Conservation (phyloP, 2,888 invertebrate species). For the Galerucella calmariensis region DNA sequence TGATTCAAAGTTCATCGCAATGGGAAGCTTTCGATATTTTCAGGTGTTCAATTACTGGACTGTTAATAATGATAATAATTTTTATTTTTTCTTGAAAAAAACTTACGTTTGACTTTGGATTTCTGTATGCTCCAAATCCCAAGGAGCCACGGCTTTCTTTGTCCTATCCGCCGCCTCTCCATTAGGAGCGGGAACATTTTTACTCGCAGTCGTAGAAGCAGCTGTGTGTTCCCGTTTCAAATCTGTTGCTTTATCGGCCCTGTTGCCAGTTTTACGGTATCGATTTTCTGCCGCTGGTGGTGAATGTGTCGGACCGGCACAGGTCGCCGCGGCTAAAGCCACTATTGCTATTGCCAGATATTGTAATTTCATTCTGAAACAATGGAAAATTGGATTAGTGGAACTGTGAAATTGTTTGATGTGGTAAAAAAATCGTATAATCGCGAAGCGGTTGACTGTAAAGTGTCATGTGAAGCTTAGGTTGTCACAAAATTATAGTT, state of each 20-base stretch:
- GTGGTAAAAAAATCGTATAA: neutral
- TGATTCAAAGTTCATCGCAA: too few relatives aligned
- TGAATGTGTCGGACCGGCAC: slow-evolving; percentile 15
- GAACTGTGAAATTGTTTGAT: slow-evolving; percentile 10
- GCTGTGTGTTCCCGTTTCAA: slow-evolving; percentile 18
- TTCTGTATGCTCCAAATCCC: slow-evolving; percentile 28
- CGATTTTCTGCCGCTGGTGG: slow-evolving; percentile 30
- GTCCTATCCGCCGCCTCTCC: slow-evolving; percentile 21
- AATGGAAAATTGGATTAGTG: slow-evolving; percentile 14
- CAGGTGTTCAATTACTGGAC: too few relatives aligned
- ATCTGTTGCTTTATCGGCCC: slow-evolving; percentile 34
- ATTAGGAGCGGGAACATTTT: slow-evolving; percentile 3
- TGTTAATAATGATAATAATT: too few relatives aligned
- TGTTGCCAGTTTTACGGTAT: slow-evolving; percentile 28
- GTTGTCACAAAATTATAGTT: neutral
- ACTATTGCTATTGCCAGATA: slow-evolving; percentile 21
- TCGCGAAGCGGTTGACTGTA: neutral
- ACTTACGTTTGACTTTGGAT: slow-evolving; percentile 30
- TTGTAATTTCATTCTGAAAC: slow-evolving; percentile 35
- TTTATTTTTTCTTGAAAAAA: neutral
- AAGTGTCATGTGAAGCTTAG: neutral
- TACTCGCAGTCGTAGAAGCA: slow-evolving; percentile 18
- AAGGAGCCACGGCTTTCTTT: slow-evolving; percentile 30
- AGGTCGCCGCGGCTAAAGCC: slow-evolving; percentile 23
- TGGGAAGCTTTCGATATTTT: too few relatives aligned